Conservation (phyloP, 1,140 invertebrate genomes). For the Colletes latitarsis region DNA sequence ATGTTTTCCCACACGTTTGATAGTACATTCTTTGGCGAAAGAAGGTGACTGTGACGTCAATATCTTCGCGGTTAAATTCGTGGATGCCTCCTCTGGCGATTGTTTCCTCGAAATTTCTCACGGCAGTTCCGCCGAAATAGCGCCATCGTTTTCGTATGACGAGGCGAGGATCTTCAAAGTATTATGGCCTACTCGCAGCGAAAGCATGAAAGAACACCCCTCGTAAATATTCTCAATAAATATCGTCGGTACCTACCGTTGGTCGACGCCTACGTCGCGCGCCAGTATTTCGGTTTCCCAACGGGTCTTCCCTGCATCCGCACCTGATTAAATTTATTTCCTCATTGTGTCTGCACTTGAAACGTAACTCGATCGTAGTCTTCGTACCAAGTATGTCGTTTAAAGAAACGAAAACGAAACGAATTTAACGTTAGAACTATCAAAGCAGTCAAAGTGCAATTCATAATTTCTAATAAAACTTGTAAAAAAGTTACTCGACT, state of each 20-base stretch:
- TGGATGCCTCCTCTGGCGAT: slow-evolving; percentile 8
- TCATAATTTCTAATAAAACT: too few species aligned
- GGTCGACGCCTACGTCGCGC: slow-evolving; percentile 50
- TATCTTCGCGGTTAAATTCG: slow-evolving; percentile 13
- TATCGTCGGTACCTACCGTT: slow-evolving; percentile 58
- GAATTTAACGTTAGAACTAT: too few species aligned
- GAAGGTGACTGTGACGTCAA: not conserved
- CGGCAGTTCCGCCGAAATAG: slow-evolving; percentile 49
- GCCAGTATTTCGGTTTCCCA: slow-evolving; percentile 17
- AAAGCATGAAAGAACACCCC: slow-evolving; percentile 58
- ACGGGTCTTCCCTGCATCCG: slow-evolving; percentile 9
- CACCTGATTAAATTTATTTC: slow-evolving; percentile 22
- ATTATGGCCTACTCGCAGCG: slow-evolving; percentile 56
- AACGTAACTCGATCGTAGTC: not conserved
- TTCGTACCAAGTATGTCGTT: too few species aligned
- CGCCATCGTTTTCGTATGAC: slow-evolving; percentile 42
- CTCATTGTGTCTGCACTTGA: not conserved
- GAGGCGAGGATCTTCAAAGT: slow-evolving; percentile 40
- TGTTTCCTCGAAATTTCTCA: slow-evolving; percentile 54
- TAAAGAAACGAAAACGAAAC: too few species aligned
- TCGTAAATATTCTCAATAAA: slow-evolving; percentile 64
- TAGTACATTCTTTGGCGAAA: not conserved
- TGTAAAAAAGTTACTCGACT: too few species aligned
- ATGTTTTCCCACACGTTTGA: not conserved
- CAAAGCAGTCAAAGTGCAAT: too few species aligned